Evolutionary conservation across 2,113 vertebrate genomes (phyloP).

Genomic region (Phalacrocorax brasilianus): DNA sequence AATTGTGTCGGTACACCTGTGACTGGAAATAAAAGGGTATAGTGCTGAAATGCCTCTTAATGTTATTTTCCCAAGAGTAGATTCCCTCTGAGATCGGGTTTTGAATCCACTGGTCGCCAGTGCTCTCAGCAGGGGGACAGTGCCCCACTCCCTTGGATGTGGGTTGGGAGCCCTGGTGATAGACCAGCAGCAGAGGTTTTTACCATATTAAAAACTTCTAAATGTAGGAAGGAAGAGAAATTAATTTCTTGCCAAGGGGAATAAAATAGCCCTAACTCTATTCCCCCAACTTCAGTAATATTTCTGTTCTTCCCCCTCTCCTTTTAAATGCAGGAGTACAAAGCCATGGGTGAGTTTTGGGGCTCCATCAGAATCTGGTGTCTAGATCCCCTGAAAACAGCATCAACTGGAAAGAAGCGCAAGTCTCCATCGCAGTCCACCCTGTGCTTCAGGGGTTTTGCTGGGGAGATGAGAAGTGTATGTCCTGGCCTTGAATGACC

Average conservation of each 20-base stretch:
- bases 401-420: fast-evolving
- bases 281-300: too few relatives aligned
- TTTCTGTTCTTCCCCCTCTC: neutral
- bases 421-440: fast-evolving
- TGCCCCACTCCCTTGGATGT: fast-evolving
- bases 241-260: neutral
- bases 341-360: fast-evolving
- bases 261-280: too few relatives aligned
- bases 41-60: neutral
- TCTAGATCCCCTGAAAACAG: too few relatives aligned
- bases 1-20: neutral
- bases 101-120: fast-evolving
- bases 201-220: fast-evolving
- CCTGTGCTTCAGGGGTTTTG: neutral
- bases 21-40: neutral
- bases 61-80: neutral
- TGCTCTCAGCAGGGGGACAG: fast-evolving
- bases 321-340: neutral
- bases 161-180: too few relatives aligned
- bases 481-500: neutral
- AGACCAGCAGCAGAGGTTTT: neutral
- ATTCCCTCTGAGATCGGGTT: too few relatives aligned
- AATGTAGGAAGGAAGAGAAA: neutral
- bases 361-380: neutral
- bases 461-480: neutral